Evolutionary conservation across 2,113 vertebrate species (phyloP), one percentile per base, ranked within the genome.

Genomic region (Leucoraja erinaceus): DNA sequence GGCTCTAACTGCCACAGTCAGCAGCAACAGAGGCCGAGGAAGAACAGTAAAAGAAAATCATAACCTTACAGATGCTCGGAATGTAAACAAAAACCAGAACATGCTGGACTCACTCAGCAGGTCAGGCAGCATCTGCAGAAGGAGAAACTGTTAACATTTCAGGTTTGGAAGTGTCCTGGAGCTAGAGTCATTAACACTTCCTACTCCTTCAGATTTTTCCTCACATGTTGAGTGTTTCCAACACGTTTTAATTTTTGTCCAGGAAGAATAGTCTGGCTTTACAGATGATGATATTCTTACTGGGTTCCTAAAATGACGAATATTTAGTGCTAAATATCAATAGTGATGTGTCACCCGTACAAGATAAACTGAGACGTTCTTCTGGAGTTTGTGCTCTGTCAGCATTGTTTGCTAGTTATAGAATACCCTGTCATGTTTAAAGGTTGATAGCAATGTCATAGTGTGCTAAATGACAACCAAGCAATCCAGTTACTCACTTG

Each of bases 401-500:
- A 28, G 47, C 54, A 56, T 10, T 86, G 10, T 86, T 61, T 86
- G 25, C 56, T 84, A 14, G 4, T 0, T n/a, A 84, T n/a, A 61
- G 81, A 84, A 56, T 84, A 8, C 12, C 10, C 28, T 84, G 20
- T n/a, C 59, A 10, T 92, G 38, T 28, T 0, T 31, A 54, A 88
- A 63, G 5, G 5, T 63, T 16, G 63, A 88, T 14, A 86, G 22
- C 72, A 54, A 93, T 2, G 93, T 22, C 31, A 93, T 14, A 93
- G 76, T 61, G 59, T 16, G 12, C 83, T 31, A 63, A 63, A 7
- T 5, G 28, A 63, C 56, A 86, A 63, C 3, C 83, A 18, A 31
- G n/a, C 0, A 66, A 11, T 1, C 31, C 93, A 72, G 54, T 11
- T 94, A 93, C 96, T 96, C 96, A 99, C 98, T 97, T 96, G 93